These are phyloP conservation scores for Adoxophyes honmai DNA, from an alignment of 1,140 invertebrate genomes.

Conservation along the genomic window DNA sequence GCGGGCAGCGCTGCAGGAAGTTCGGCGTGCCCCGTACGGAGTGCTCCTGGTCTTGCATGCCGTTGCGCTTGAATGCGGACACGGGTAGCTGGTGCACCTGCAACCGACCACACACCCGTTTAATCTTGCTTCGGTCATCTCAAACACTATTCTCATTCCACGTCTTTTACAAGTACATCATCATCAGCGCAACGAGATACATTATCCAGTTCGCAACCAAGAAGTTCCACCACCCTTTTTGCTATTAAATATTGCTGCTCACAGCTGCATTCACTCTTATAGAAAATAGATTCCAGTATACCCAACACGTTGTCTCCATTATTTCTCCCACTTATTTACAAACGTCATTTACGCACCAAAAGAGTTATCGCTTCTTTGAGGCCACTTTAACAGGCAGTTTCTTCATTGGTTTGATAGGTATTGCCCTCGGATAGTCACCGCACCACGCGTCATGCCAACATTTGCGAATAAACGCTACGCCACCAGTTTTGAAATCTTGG, in stretches of 20 bases:
- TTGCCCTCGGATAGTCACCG: slow-evolving; percentile 41
- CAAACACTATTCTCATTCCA: not conserved
- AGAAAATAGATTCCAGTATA: too few relatives aligned
- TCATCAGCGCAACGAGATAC: too few relatives aligned
- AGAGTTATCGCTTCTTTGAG: slow-evolving; percentile 35
- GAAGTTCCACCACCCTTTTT: too few relatives aligned
- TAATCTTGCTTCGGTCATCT: slow-evolving; percentile 19
- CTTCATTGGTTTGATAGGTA: slow-evolving; percentile 55
- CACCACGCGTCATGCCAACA: slow-evolving; percentile 46
- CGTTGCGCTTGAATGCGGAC: slow-evolving; percentile 64
- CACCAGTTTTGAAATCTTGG: slow-evolving; percentile 56
- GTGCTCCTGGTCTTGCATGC: slow-evolving; percentile 65
- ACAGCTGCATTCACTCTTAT: too few relatives aligned
- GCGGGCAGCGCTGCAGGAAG: slow-evolving; percentile 50
- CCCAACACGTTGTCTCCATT: not conserved
- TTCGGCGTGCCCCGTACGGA: slow-evolving; percentile 54
- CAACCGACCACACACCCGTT: slow-evolving; percentile 50
- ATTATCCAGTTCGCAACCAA: too few relatives aligned
- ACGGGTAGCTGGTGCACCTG: slow-evolving; percentile 61
- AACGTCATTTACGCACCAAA: slow-evolving; percentile 33
- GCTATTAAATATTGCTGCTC: too few relatives aligned
- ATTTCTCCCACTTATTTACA: not conserved
- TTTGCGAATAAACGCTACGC: slow-evolving; percentile 55
- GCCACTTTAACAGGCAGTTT: slow-evolving; percentile 41
- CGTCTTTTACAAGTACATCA: not conserved